phyloP scores from a whole-genome alignment of 1,140 invertebrate genomes.

The Drosophila busckii region DNA sequence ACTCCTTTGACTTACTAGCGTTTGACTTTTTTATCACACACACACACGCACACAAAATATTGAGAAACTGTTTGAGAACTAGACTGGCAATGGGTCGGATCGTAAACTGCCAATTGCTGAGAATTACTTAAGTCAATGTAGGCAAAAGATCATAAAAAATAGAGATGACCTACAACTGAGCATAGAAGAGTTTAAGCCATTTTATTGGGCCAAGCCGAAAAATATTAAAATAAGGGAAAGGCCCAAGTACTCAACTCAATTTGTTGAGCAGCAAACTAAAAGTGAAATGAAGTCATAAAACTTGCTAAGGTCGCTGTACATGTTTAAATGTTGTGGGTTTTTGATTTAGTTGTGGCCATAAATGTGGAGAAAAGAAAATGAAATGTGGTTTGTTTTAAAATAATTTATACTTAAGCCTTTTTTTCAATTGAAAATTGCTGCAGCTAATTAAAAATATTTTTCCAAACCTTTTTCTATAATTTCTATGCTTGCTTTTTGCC shows the following conservation, averaged over 20 bases:
- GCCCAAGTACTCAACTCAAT: constrained; percentile 32
- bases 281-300: constrained; percentile 72
- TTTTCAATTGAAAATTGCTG: too few relatives aligned
- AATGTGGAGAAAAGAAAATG: too few relatives aligned
- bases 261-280: constrained; percentile 29
- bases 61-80: constrained; percentile 47
- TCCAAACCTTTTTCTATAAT: too few relatives aligned
- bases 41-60: constrained; percentile 54
- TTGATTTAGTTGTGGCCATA: constrained; percentile 3
- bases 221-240: constrained; percentile 66
- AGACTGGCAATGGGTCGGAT: constrained; percentile 15
- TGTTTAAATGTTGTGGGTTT: constrained; percentile 54
- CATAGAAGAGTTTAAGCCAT: constrained; percentile 39
- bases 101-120: constrained; percentile 56
- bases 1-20: constrained; percentile 9
- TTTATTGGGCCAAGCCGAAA: constrained; percentile 67
- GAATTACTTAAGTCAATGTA: constrained; percentile 73
- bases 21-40: constrained; percentile 60
- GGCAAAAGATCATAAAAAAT: constrained; percentile 64
- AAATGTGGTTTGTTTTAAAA: constrained; percentile 21
- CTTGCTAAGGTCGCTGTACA: constrained; percentile 32
- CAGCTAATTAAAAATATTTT: too few relatives aligned
- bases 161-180: constrained; percentile 14
- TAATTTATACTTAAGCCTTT: too few relatives aligned
- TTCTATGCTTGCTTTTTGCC: constrained; percentile 32